phyloP scores from a whole-genome alignment of 2,888 invertebrate species.

The Neoitamus cyanurus region DNA sequence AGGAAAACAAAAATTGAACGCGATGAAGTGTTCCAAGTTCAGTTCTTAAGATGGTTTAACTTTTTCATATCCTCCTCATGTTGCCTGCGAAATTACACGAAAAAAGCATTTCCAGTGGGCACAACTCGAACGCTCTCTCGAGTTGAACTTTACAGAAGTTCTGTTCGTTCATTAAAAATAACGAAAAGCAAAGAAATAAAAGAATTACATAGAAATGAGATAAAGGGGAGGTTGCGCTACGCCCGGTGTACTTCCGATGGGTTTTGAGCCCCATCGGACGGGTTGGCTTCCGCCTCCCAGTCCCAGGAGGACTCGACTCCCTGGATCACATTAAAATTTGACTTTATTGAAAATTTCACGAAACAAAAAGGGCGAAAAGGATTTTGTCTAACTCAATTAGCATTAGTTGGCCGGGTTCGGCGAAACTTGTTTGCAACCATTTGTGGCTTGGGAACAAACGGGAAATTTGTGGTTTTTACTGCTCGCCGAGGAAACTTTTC shows the following conservation, averaged over 20 bases:
- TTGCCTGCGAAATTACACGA: background rate
- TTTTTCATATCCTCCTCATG: background rate
- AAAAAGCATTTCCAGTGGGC: background rate
- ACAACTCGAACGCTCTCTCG: background rate
- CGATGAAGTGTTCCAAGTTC: constrained; percentile 1
- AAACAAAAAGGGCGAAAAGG: background rate
- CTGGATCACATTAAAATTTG: background rate
- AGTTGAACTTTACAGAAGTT: background rate
- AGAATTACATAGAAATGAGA: background rate
- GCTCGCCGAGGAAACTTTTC: background rate
- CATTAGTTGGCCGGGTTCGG: background rate
- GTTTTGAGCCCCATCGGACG: background rate
- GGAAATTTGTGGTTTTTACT: background rate
- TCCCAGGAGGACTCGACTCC: too few species aligned
- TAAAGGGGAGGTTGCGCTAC: background rate
- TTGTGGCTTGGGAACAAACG: background rate
- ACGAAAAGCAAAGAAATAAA: background rate
- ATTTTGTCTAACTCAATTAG: background rate
- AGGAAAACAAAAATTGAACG: background rate
- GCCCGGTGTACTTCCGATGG: background rate
- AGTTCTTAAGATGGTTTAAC: background rate
- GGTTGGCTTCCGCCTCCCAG: background rate
- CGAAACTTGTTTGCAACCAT: background rate
- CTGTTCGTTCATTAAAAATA: background rate
- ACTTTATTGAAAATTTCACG: background rate